Evolutionary conservation across 2,113 vertebrate genomes (phyloP).

Genomic region (Archilochus colubris): DNA sequence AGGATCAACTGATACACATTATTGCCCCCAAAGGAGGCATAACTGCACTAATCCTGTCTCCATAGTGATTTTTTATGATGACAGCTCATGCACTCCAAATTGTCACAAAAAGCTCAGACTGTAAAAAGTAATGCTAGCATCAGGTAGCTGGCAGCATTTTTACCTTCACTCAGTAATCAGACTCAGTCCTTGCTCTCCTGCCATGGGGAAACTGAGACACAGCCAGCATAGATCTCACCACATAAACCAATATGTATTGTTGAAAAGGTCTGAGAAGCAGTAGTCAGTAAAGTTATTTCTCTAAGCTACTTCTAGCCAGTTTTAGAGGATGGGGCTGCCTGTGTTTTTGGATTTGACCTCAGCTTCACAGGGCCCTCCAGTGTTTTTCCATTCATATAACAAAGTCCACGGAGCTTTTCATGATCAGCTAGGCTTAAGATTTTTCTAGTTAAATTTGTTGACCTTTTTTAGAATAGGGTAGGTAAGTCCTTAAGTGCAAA

Average conservation of each 20-base stretch:
- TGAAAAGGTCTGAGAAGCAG: neutral
- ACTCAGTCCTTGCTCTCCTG: neutral
- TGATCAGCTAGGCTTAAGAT: neutral
- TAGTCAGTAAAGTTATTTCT: neutral
- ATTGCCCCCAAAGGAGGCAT: neutral
- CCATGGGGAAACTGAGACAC: neutral
- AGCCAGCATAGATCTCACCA: neutral
- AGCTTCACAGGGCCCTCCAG: neutral
- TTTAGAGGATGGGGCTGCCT: neutral
- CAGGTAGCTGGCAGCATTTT: neutral
- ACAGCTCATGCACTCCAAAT: accelerated
- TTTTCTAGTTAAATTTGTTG: neutral
- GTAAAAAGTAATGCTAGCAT: neutral
- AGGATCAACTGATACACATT: neutral
- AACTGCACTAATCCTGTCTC: neutral
- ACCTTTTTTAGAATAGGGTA: neutral
- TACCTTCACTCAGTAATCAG: neutral
- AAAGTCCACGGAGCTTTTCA: neutral
- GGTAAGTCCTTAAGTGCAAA: neutral
- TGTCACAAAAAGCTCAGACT: neutral
- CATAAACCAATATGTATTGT: neutral
- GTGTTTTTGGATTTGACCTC: neutral
- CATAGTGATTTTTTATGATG: accelerated
- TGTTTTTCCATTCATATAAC: neutral
- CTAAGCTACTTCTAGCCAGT: neutral